Evolutionary conservation across 35 echinoderm and acorn worm genomes (phyloP), one percentile per base, ranked within the genome.

Genomic region (Diadema setosum): DNA sequence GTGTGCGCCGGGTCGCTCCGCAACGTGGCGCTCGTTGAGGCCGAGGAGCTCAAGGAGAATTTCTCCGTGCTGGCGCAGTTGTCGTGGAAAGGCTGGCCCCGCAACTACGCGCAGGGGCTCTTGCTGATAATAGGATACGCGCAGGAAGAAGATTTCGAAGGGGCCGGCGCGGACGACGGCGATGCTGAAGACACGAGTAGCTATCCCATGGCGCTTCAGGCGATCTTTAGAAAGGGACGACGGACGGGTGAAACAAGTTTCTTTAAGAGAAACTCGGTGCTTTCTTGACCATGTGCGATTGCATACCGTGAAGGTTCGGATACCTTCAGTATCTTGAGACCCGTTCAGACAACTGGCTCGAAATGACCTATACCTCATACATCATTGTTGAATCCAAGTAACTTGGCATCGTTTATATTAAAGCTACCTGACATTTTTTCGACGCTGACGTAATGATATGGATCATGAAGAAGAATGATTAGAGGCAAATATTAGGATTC

Each of bases 61-160:
- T 81, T 99, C 0, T 46, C 67, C 16, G 52, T 92, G 14, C 42
- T 95, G 6, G 70, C 84, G 30, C 41, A 58, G 14, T 44, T 82
- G 30, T 99, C 96, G 1, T 99, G 96, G 96, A 89, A 90, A 21
- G 89, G 88, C 12, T 99, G 96, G 96, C 92, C 93, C 0, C 80
- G 75, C 20, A 99, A 99, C 76, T 94, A 94, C 39, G 96, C 96
- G 9, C 39, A 9, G 0, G 64, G 89, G 9, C 39, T 99, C 8
- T 48, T 86, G 34, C 86, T 92, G 14, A 50, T 99, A 6, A 21
- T 95, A 5, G 96, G 96, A n/a, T 87, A 88, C 34, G 85, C 15
- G 25, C 61, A 63, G 30, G 83, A 84, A 23, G 70, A 86, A 44
- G 73, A 78, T 0, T 39, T 78, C 24, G 20, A 78, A 2, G 21